phyloP scores from a whole-genome alignment of 2,888 invertebrate species.

The Marronus borbonicus region DNA sequence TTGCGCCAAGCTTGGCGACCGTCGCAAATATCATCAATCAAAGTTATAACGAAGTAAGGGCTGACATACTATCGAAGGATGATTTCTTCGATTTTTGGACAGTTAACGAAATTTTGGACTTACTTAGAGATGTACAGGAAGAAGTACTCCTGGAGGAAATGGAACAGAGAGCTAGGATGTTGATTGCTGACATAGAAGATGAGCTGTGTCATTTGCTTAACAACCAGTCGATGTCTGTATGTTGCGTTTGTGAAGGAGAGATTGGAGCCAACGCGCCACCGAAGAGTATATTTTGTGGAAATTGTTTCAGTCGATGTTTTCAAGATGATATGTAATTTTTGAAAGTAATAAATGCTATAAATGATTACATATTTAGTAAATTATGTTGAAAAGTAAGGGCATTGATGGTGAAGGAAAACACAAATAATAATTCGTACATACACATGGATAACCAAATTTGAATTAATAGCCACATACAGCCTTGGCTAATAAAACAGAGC shows the following conservation, averaged over 20 bases:
- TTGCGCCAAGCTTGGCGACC: background rate
- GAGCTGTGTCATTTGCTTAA: slow-evolving; percentile 9
- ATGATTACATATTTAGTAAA: too few relatives aligned
- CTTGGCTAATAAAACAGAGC: too few relatives aligned
- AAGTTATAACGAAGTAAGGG: slow-evolving; percentile 20
- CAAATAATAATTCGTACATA: background rate
- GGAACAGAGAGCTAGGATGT: background rate
- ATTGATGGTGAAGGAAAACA: background rate
- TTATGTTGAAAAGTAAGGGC: too few relatives aligned
- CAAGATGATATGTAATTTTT: background rate
- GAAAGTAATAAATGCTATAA: background rate
- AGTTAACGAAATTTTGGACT: background rate
- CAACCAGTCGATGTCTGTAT: background rate
- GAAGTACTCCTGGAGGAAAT: background rate
- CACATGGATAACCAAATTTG: too few relatives aligned
- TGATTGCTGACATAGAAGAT: slow-evolving; percentile 5
- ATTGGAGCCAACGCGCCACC: background rate
- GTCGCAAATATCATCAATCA: slow-evolving; percentile 5
- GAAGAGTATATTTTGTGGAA: background rate
- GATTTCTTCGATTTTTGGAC: slow-evolving; percentile 19
- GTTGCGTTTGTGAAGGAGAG: slow-evolving; percentile 10
- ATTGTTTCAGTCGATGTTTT: background rate
- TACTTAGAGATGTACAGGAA: background rate
- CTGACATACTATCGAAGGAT: slow-evolving; percentile 11
- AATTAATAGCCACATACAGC: background rate